phyloP scores from a whole-genome alignment of 2,797 vertebrate genomes.

The Synaphobranchus kaupii region DNA sequence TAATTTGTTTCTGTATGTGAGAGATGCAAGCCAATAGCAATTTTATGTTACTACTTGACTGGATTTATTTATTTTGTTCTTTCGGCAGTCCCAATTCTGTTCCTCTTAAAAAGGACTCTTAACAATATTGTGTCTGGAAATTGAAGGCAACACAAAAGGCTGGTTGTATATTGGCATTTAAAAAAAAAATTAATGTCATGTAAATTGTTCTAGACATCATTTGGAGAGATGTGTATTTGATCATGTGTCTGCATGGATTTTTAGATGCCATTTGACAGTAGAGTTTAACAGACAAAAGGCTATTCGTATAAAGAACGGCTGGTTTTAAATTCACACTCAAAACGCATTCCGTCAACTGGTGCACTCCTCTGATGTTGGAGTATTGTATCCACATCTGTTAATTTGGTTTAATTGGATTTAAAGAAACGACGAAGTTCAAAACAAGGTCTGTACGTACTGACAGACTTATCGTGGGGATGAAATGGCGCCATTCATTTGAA shows the following conservation, averaged over 20 bases:
- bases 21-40: conserved; percentile 21
- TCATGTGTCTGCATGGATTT: conserved; percentile 4
- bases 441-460: neutral
- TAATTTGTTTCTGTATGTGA: conserved; percentile 23
- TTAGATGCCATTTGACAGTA: neutral
- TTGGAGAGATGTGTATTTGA: conserved; percentile 2
- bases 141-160: neutral
- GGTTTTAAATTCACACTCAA: neutral
- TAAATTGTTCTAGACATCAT: neutral
- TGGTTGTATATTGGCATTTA: neutral
- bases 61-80: conserved; percentile 24
- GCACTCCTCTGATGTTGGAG: neutral
- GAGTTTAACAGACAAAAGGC: neutral
- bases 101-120: conserved; percentile 15
- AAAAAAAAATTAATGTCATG: neutral
- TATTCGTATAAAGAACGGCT: neutral
- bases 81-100: conserved; percentile 15
- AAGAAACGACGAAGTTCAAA: neutral
- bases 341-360: neutral
- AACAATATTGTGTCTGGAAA: conserved; percentile 18
- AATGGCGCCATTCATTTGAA: conserved; percentile 30
- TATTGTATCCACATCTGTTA: conserved; percentile 14
- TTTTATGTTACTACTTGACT: conserved; percentile 22
- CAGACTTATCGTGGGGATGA: neutral
- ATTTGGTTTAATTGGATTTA: conserved; percentile 1